These are phyloP conservation scores for Molossus molossus DNA, from an alignment of 2,797 vertebrate species.

Conservation along the genomic window DNA sequence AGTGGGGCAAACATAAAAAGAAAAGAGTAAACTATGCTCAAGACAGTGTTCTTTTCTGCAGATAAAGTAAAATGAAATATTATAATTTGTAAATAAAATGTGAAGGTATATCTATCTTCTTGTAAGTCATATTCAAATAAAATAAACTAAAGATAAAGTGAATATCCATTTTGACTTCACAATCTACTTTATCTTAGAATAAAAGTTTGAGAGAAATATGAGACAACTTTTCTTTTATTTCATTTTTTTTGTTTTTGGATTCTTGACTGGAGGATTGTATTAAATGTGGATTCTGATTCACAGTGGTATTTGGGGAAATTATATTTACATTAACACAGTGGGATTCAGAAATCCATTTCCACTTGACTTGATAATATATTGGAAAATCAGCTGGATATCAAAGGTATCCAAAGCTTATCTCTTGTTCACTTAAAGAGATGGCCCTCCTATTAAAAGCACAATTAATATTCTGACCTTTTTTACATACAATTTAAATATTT, in stretches of 20 bases:
- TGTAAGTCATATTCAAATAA: constrained; percentile 41
- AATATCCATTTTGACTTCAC: background rate
- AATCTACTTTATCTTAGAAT: constrained; percentile 14
- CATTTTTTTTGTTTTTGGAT: background rate
- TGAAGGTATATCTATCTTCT: background rate
- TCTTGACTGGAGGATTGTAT: background rate
- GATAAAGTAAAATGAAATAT: constrained; percentile 7
- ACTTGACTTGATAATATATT: background rate
- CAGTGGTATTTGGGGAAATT: background rate
- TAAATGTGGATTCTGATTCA: background rate
- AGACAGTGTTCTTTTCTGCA: background rate
- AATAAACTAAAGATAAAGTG: background rate
- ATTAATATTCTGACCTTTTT: background rate
- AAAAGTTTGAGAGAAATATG: background rate
- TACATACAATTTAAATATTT: background rate
- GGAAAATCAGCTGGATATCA: background rate
- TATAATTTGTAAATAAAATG: constrained; percentile 12
- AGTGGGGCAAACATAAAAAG: constrained; percentile 6
- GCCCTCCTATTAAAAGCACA: background rate
- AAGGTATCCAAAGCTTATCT: background rate
- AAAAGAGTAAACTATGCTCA: background rate
- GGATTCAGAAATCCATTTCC: constrained; percentile 20
- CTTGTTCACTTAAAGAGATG: background rate
- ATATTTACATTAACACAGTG: constrained; percentile 29
- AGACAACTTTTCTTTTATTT: constrained; percentile 1